phyloP scores from a whole-genome alignment of 2,888 invertebrate genomes.

The Empis stercorea region DNA sequence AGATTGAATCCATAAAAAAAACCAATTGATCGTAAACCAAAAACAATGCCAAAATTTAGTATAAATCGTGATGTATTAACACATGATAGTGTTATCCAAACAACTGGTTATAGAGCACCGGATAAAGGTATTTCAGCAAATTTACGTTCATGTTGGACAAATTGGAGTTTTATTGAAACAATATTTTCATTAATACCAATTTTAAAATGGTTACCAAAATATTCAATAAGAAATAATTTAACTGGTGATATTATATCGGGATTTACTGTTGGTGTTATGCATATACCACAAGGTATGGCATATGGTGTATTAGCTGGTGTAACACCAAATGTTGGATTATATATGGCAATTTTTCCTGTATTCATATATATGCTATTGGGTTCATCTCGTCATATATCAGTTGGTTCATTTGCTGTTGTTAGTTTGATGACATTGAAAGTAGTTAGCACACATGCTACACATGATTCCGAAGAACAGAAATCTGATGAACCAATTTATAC shows the following conservation, averaged over 20 bases:
- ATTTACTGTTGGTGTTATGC: slow-evolving; percentile 72
- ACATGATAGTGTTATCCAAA: slow-evolving; percentile 30
- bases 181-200: slow-evolving; percentile 39
- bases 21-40: slow-evolving; percentile 16
- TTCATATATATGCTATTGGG: slow-evolving; percentile 69
- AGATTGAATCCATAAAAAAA: too few species aligned
- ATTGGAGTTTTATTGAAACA: neutral
- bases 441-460: slow-evolving; percentile 42
- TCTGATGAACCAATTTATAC: slow-evolving; percentile 30
- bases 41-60: slow-evolving; percentile 25
- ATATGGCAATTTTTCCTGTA: slow-evolving; percentile 79
- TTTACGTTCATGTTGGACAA: neutral
- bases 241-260: slow-evolving; percentile 66
- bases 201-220: slow-evolving; percentile 48
- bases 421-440: slow-evolving; percentile 74
- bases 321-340: slow-evolving; percentile 53
- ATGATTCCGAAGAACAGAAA: slow-evolving; percentile 11
- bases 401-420: slow-evolving; percentile 72
- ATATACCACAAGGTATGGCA: slow-evolving; percentile 73
- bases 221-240: slow-evolving; percentile 46
- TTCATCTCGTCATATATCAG: slow-evolving; percentile 71
- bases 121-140: slow-evolving; percentile 29
- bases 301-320: slow-evolving; percentile 55
- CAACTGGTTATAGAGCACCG: slow-evolving; percentile 29
- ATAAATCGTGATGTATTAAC: slow-evolving; percentile 23